A percentile compares a stretch with the other conserved stretches of the same genome.
Evolutionary conservation across 2,113 vertebrate species (phyloP).

Genomic region (Petaurus breviceps): DNA sequence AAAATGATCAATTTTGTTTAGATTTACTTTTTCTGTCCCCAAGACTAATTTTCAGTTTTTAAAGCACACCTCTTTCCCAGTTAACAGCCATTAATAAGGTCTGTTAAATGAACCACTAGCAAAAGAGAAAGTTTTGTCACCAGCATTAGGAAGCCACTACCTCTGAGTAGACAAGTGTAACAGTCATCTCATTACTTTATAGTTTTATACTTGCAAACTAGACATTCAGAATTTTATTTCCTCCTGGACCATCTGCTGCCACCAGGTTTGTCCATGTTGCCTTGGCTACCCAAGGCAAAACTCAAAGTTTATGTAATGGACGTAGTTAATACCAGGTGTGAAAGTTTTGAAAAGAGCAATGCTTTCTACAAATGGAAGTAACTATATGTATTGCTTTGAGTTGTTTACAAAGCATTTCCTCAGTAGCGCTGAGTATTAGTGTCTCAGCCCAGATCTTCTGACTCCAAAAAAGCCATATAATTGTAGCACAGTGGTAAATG

Average conservation of each 20-base stretch:
- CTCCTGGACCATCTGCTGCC: background rate
- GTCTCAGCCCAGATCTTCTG: background rate
- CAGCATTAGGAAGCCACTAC: background rate
- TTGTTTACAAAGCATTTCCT: background rate
- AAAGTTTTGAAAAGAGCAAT: background rate
- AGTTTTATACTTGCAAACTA: background rate
- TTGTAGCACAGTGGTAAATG: background rate
- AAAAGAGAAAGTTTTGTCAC: background rate
- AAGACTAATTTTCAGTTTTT: constrained; percentile 3
- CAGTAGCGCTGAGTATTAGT: too few species aligned
- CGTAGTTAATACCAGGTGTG: background rate
- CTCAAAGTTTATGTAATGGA: background rate
- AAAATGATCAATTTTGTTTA: background rate
- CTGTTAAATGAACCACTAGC: background rate
- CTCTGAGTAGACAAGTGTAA: background rate
- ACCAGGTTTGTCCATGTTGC: background rate
- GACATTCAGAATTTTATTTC: background rate
- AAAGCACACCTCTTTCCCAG: constrained; percentile 1
- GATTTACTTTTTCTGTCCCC: constrained; percentile 39
- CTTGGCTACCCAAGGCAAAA: background rate
- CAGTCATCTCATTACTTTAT: background rate
- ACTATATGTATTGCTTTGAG: background rate
- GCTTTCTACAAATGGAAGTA: background rate
- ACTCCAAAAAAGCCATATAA: background rate
- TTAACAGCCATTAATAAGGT: background rate